phyloP scores from a whole-genome alignment of 2,888 invertebrate genomes.

The Tuberolachnus salignus region DNA sequence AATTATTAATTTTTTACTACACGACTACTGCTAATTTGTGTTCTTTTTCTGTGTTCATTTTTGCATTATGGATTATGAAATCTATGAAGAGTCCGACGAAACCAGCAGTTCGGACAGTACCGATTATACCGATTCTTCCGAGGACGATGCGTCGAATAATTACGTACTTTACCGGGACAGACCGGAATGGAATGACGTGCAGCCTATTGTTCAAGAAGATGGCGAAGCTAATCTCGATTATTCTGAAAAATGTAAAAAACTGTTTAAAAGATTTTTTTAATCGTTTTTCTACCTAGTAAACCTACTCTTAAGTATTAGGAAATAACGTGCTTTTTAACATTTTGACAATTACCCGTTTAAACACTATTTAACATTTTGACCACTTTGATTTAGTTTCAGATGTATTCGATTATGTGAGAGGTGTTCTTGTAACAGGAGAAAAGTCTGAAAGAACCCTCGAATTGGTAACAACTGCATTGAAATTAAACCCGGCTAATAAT shows the following conservation, averaged over 20 bases:
- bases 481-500: constrained; percentile 95
- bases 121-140: neutral
- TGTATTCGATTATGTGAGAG: constrained; percentile 94
- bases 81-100: neutral
- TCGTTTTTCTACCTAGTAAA: no score
- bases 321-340: neutral
- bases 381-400: constrained; percentile 78
- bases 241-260: constrained; percentile 67
- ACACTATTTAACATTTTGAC: no score
- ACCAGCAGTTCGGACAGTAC: constrained; percentile 7
- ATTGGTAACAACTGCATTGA: constrained; percentile 88
- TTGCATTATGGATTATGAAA: constrained; percentile 12
- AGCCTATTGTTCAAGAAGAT: constrained; percentile 88
- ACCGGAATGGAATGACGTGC: constrained; percentile 89
- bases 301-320: neutral
- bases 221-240: constrained; percentile 88
- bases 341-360: no score
- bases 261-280: no score
- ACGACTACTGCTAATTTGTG: no score
- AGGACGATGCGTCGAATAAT: constrained; percentile 24
- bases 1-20: no score
- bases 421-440: constrained; percentile 83
- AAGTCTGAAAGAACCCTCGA: constrained; percentile 85
- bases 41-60: no score
- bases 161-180: constrained; percentile 83